phyloP scores from a whole-genome alignment of 92 coral and sea anemone genomes.

The Bergia sp. region DNA sequence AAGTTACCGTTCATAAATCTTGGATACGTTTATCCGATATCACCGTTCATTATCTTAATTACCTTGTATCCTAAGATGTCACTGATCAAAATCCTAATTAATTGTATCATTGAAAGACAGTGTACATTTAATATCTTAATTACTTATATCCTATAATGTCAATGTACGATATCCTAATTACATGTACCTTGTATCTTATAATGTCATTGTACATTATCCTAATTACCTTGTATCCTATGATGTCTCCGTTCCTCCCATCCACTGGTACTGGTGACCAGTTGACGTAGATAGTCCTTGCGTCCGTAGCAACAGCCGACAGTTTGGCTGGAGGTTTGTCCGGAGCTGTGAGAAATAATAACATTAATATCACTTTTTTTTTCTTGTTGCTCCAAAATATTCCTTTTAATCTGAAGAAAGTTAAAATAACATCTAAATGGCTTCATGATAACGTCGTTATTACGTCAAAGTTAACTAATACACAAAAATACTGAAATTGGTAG shows the following conservation, averaged over 20 bases:
- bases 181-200: background rate
- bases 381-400: too few species aligned
- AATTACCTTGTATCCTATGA: slow-evolving; percentile 81
- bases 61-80: background rate
- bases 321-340: slow-evolving; percentile 72
- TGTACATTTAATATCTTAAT: background rate
- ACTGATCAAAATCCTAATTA: background rate
- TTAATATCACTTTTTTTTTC: too few species aligned
- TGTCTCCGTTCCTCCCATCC: slow-evolving; percentile 74
- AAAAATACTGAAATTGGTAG: too few species aligned
- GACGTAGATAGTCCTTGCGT: slow-evolving; percentile 55
- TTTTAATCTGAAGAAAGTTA: too few species aligned
- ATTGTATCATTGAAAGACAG: slow-evolving; percentile 65
- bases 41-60: background rate
- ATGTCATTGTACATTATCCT: background rate
- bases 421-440: too few species aligned
- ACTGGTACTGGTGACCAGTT: slow-evolving; percentile 72
- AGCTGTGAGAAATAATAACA: slow-evolving; percentile 40
- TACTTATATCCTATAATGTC: background rate
- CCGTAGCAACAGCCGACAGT: slow-evolving; percentile 40
- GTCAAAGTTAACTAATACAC: too few species aligned
- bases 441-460: too few species aligned
- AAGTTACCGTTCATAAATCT: background rate
- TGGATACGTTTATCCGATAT: background rate
- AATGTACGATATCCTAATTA: background rate